Evolutionary conservation across 2,113 vertebrate genomes (phyloP).

Genomic region (Mus pahari): DNA sequence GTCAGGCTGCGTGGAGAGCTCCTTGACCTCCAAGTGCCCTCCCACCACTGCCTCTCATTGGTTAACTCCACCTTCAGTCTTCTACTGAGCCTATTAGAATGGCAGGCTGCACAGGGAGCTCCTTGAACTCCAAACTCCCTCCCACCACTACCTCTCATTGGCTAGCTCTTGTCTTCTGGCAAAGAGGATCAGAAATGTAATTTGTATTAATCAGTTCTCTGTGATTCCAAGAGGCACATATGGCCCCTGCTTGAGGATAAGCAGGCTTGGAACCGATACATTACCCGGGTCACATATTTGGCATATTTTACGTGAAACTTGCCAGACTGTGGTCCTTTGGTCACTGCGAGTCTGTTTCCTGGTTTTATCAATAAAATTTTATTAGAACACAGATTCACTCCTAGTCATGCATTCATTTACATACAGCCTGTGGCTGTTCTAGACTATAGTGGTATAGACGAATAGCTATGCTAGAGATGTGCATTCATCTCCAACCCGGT

Average conservation of each 20-base stretch:
- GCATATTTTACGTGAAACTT: not conserved
- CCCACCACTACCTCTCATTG: not conserved
- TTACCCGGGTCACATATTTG: not conserved
- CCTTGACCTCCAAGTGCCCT: not conserved
- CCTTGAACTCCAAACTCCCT: not conserved
- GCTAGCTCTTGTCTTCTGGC: not conserved
- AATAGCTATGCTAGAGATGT: not conserved
- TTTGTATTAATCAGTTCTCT: not conserved
- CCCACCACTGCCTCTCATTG: not conserved
- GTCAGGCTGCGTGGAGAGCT: not conserved
- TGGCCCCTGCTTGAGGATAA: not conserved
- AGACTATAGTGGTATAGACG: not conserved
- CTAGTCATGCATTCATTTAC: not conserved
- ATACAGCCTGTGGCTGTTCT: not conserved
- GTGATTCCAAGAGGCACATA: not conserved
- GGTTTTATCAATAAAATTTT: conserved; percentile 53
- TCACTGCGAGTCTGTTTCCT: not conserved
- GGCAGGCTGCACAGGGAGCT: not conserved
- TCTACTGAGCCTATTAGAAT: not conserved
- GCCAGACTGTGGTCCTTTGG: not conserved
- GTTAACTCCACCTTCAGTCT: not conserved
- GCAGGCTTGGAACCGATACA: not conserved
- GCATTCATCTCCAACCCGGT: not conserved
- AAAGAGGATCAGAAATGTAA: not conserved
- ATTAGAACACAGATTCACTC: not conserved